A percentile compares a stretch with the other conserved stretches of the same genome.
phyloP scores from a whole-genome alignment of 2,797 vertebrate species.

The Myoxocephalus aenaeus region DNA sequence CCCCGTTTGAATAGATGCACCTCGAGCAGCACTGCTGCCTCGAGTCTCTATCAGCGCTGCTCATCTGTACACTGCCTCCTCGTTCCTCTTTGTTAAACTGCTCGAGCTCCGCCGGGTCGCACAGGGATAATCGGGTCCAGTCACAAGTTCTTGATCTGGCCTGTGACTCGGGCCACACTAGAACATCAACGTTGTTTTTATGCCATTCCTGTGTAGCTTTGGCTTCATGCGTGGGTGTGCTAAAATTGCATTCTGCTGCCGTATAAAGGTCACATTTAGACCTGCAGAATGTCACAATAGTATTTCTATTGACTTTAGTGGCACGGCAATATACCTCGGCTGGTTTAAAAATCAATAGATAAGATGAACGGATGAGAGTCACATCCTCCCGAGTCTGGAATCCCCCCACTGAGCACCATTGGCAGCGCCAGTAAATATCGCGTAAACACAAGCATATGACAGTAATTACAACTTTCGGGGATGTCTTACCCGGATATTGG shows the following conservation, averaged over 20 bases:
- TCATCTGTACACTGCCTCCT: neutral
- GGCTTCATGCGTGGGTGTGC: constrained; percentile 1
- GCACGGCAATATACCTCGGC: constrained; percentile 46
- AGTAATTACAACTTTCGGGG: constrained; percentile 73
- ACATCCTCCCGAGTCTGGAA: constrained; percentile 45
- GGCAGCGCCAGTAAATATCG: constrained; percentile 63
- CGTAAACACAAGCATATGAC: constrained; percentile 76
- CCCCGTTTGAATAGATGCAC: neutral
- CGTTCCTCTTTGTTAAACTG: neutral
- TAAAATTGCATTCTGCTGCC: constrained; percentile 9
- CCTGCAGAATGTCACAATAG: constrained; percentile 56
- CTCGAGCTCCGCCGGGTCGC: neutral
- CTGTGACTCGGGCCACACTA: neutral
- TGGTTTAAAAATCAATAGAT: constrained; percentile 65
- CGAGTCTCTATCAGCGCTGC: neutral
- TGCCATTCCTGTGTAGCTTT: constrained; percentile 6
- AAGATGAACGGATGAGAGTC: constrained; percentile 62
- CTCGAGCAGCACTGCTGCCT: constrained; percentile 4
- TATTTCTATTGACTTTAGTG: constrained; percentile 50
- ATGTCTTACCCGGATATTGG: constrained; percentile 66
- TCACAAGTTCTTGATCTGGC: neutral
- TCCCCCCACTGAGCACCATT: constrained; percentile 29
- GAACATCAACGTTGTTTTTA: constrained; percentile 21
- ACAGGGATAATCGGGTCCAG: neutral
- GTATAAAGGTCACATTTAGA: constrained; percentile 57